A percentile compares a stretch with the other conserved stretches of the same genome.
Conservation (phyloP, 2,797 vertebrate species). For the Myiothlypis coronata region DNA sequence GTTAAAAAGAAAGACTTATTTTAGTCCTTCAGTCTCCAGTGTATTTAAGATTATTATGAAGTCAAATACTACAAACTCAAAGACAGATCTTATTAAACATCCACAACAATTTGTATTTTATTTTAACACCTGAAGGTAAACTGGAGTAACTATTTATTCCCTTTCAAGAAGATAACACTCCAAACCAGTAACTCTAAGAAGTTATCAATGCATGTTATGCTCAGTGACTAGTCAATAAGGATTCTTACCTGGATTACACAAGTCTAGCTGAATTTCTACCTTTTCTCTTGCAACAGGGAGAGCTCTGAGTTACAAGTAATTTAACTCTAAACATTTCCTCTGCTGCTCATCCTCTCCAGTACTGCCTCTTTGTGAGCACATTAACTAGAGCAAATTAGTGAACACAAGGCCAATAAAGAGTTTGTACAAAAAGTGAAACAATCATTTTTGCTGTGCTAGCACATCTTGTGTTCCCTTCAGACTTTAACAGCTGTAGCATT, state of each 20-base stretch:
- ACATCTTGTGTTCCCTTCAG: background rate
- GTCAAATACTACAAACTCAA: background rate
- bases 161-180: background rate
- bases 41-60: background rate
- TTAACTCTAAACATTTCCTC: background rate
- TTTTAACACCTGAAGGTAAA: background rate
- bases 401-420: background rate
- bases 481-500: background rate
- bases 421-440: background rate
- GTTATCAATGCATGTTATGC: accelerated
- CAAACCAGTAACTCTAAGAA: background rate
- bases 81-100: background rate
- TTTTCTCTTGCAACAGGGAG: background rate
- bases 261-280: background rate
- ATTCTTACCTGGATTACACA: constrained; percentile 13
- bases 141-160: background rate
- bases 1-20: background rate
- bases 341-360: background rate
- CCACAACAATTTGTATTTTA: background rate
- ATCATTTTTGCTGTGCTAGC: background rate
- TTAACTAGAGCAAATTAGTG: background rate
- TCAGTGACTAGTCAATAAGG: background rate
- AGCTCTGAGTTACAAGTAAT: background rate
- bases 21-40: background rate
- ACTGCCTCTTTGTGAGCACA: accelerated